Evolutionary conservation across 1,140 invertebrate genomes (phyloP), one percentile per base, ranked within the genome.

Genomic region (Lithobius niger): DNA sequence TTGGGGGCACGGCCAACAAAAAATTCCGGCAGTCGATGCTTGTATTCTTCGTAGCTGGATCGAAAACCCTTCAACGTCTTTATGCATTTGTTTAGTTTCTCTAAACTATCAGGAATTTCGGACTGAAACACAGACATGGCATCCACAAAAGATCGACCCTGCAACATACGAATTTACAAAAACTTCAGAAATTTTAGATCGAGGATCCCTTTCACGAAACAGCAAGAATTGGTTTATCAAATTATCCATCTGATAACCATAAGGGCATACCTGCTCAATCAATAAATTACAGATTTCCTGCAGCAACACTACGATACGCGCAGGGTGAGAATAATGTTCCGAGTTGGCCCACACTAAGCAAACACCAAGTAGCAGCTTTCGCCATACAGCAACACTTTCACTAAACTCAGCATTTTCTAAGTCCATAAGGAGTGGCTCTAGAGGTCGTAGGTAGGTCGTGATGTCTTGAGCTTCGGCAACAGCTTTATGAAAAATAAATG

Each of bases 381-480:
- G 75, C 66, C 95, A 79, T 47, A 88, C 67, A 0, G 84, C 78
- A 49, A 79, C 76, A 43, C 79, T 75, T 64, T 92, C 88, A 21
- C 81, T 78, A 65, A 92, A 91, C 62, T 90, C 87, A 1, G 79
- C 82, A 67, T 88, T 86, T 73, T 94, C 88, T 19, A 96, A 66
- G 18, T 78, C 73, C 65, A 84, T 81, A 64, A 96, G 82, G 62
- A 84, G 82, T 61, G 81, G 83, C 51, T 79, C 78, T 52, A 97
- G 70, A 1, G 91, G 90, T 60, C 83, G 83, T 54, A 96, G 70
- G 70, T 93, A 86, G 45, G 89, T 71, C 43, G 84, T 82, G 61
- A 97, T 91, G 66, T 96, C 90, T 65, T 84, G 82, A 6, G 92
- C 86, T 74, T 97, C 92, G 0, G 83, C 83, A 47, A 96, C 72